Conservation (phyloP, 2,888 invertebrate species). For the Altica lythri region DNA sequence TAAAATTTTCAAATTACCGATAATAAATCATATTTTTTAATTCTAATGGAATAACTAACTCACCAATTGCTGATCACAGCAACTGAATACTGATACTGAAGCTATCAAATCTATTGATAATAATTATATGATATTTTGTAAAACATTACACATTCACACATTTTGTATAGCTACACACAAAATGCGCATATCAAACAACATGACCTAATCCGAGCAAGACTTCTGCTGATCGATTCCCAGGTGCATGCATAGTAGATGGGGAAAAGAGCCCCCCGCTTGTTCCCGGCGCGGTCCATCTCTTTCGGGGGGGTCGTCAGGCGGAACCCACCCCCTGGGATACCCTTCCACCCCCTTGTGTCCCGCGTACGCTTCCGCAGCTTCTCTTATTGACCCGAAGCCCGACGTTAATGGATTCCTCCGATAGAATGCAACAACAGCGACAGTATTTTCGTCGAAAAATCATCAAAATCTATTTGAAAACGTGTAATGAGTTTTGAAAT, state of each 20-base stretch:
- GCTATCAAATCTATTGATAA: too few species aligned
- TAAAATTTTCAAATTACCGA: too few species aligned
- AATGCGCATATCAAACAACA: constrained; percentile 42
- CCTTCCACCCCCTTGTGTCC: constrained; percentile 44
- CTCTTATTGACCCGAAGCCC: constrained; percentile 50
- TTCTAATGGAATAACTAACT: too few species aligned
- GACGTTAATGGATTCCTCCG: constrained; percentile 46
- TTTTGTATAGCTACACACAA: constrained; percentile 29
- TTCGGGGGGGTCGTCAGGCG: constrained; percentile 21
- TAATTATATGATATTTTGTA: too few species aligned
- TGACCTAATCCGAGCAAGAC: constrained; percentile 46
- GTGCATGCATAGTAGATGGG: constrained; percentile 46
- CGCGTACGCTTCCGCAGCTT: constrained; percentile 46
- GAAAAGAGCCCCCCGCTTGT: constrained; percentile 27
- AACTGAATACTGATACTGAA: too few species aligned
- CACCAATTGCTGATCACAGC: too few species aligned
- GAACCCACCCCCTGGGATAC: constrained; percentile 11
- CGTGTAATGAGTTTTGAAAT: too few species aligned
- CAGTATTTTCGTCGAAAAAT: constrained; percentile 24
- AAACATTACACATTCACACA: constrained; percentile 4
- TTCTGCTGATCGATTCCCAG: constrained; percentile 46
- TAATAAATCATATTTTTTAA: too few species aligned
- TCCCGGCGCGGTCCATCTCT: constrained; percentile 27
- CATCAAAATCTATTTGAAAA: too few species aligned
- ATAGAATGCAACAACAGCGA: constrained; percentile 33